phyloP scores from a whole-genome alignment of 2,888 invertebrate species.

The Mechanitis messenoides region DNA sequence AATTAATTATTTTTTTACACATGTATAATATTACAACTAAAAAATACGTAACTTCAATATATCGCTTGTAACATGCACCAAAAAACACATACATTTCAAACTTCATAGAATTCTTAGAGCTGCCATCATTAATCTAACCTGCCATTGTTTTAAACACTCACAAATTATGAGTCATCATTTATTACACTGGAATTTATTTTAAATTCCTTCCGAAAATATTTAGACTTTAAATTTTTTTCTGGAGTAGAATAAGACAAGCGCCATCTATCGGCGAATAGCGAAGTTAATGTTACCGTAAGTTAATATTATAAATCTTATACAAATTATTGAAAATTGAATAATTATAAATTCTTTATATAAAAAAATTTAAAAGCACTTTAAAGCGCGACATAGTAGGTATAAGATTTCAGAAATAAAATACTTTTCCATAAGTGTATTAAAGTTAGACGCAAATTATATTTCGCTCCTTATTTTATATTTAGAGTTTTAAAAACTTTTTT shows the following conservation, averaged over 20 bases:
- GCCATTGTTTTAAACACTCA: slow-evolving; percentile 35
- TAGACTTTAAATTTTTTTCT: too few species aligned
- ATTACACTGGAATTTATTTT: slow-evolving; percentile 23
- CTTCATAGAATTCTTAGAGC: background rate
- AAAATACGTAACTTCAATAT: background rate
- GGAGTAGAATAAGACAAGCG: background rate
- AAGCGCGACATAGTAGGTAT: too few species aligned
- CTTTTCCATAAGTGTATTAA: too few species aligned
- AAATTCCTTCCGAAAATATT: background rate
- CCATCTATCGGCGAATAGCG: slow-evolving; percentile 16
- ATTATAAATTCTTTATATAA: too few species aligned
- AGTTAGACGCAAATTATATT: background rate
- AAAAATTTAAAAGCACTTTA: too few species aligned
- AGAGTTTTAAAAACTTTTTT: background rate
- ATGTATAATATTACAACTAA: too few species aligned
- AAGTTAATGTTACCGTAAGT: background rate
- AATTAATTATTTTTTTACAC: too few species aligned
- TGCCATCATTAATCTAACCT: slow-evolving; percentile 36
- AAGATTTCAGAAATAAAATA: too few species aligned
- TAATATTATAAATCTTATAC: too few species aligned
- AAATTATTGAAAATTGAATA: too few species aligned
- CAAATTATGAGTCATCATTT: slow-evolving; percentile 28
- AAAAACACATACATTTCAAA: too few species aligned
- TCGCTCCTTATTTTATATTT: background rate
- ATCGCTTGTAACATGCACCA: too few species aligned